Evolutionary conservation across 2,113 vertebrate genomes (phyloP), one percentile per base, ranked within the genome.

Genomic region (Engraulis encrasicolus): DNA sequence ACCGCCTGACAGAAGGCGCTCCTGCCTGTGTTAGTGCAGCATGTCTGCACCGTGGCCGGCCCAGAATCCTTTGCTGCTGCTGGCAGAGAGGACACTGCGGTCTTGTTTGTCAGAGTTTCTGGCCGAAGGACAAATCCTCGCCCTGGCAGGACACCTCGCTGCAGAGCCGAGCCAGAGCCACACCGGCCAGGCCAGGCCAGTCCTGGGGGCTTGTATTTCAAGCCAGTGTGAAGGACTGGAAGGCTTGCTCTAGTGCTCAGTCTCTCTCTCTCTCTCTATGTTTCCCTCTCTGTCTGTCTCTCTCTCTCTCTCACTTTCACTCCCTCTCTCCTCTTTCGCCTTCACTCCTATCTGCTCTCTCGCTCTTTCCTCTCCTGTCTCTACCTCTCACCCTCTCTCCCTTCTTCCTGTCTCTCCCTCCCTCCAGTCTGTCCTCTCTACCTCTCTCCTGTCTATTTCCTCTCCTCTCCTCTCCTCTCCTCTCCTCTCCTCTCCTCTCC

Each of bases 61-160:
- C 87, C 87, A 85, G 84, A 88, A 88, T 88, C 78, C 77, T 79
- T 85, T 84, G 87, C 87, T 84, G 87, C 87, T 84, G 81, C 71
- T 89, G 87, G 85, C 89, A 85, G 52, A 36, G 82, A 85, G 85
- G 86, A 85, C 88, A 82, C 86, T 88, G 85, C 85, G 81, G 86
- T 87, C 86, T 84, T 84, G 81, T 87, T 86, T 86, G 78, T 85
- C 85, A 85, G 58, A 66, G 82, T 80, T 88, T 79, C 83, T 82
- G 82, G 50, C 81, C 78, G 37, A 66, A 82, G 81, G 78, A 82
- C 50, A 71, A 27, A 17, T 34, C 66, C 50, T 74, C 58, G 40
- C 79, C 82, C 83, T 86, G 81, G 66, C 82, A 36, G 82, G 79
- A 81, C 48, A 83, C 61, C 81, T 77, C 80, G 23, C 50, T 38